Conservation (phyloP, 2,797 vertebrate species). For the Thunnus albacares region DNA sequence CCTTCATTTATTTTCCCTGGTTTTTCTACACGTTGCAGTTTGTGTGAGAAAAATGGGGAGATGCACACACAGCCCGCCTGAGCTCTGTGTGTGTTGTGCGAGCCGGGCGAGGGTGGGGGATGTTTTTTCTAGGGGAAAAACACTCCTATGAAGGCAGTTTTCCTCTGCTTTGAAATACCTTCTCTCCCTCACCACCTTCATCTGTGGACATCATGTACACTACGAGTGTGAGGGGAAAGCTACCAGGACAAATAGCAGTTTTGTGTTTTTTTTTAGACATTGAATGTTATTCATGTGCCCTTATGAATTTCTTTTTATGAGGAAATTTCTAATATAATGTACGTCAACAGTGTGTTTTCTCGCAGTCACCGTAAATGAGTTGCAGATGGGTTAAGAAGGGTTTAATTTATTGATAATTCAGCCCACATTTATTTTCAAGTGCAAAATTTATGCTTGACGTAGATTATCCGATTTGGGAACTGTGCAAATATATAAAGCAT, state of each 20-base stretch:
- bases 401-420: slow-evolving; percentile 16
- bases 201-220: slow-evolving; percentile 23
- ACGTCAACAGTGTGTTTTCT: slow-evolving; percentile 17
- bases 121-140: slow-evolving; percentile 54
- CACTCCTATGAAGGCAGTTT: slow-evolving; percentile 58
- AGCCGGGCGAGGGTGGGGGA: slow-evolving; percentile 50
- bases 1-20: slow-evolving; percentile 76
- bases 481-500: not conserved
- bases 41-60: slow-evolving; percentile 69
- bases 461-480: slow-evolving; percentile 6
- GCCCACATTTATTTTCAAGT: slow-evolving; percentile 10
- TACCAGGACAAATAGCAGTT: slow-evolving; percentile 2
- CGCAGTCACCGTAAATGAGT: slow-evolving; percentile 14
- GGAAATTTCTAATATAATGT: slow-evolving; percentile 1
- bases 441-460: not conserved
- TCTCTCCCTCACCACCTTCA: slow-evolving; percentile 38
- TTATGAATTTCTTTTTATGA: not conserved
- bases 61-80: slow-evolving; percentile 44
- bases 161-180: slow-evolving; percentile 55
- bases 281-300: not conserved
- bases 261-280: slow-evolving; percentile 3
- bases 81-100: slow-evolving; percentile 50
- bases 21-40: slow-evolving; percentile 78
- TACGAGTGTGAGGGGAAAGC: slow-evolving; percentile 15
- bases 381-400: not conserved